Evolutionary conservation across 2,797 vertebrate species (phyloP), one percentile per base, ranked within the genome.

Genomic region (Decapterus maruadsi): DNA sequence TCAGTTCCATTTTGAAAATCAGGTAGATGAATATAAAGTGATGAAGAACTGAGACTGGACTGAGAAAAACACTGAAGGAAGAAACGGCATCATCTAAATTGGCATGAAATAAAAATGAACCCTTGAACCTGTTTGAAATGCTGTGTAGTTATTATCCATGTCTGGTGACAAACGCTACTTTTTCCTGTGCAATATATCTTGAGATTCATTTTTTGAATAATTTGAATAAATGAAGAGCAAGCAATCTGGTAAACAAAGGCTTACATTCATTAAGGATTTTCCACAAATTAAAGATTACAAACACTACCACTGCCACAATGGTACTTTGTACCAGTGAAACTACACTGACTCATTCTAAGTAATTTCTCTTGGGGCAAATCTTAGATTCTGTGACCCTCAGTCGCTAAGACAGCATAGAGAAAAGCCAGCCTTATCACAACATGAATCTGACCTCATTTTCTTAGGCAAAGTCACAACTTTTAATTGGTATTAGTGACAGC

Each of bases 401-500:
- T 78, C 71, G 38, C 77, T 34, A 70, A 67, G 58, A 77, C 83
- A 57, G 80, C 69, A 38, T 1, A 2, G 59, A 22, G 43, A 51
- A 76, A 69, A 75, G 59, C 53, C 70, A 20, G 48, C 29, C 50
- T 61, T 68, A 81, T 89, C 76, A 42, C 78, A 81, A 72, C 75
- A 68, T 51, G 61, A 79, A 78, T 79, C 81, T 85, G 83, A 87
- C 87, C 89, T 88, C 74, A 56, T 86, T 85, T 86, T 89, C 75
- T 80, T 75, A 54, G 68, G 71, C 83, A 87, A 90, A 91, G 86
- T 92, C 89, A 79, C 72, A 88, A 88, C 79, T 91, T 90, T 89
- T 90, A 91, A 91, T 92, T 92, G 84, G 85, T 69, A 81, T 88
- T 83, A 76, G 86, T 82, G 88, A 86, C 88, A 75, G 86, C 81